Conservation (phyloP, 2,888 invertebrate species). For the Pharmacophagus antenor region DNA sequence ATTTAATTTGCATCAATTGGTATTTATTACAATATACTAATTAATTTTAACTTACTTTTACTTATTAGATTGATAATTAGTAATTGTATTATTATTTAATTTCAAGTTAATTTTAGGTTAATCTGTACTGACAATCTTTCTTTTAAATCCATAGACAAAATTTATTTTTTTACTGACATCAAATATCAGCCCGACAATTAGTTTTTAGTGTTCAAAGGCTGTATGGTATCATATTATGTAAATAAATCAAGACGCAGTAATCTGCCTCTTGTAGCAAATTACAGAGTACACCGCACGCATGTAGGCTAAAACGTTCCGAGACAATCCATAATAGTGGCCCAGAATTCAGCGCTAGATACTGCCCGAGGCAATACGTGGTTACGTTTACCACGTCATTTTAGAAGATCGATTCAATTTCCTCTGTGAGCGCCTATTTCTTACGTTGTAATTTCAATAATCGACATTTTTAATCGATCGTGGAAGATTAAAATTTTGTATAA, state of each 20-base stretch:
- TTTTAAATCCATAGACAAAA: too few relatives aligned
- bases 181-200: not conserved
- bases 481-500: not conserved
- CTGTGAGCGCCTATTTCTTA: not conserved
- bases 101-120: too few relatives aligned
- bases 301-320: constrained; percentile 62
- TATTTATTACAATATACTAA: too few relatives aligned
- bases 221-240: constrained; percentile 61
- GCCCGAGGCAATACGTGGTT: constrained; percentile 46
- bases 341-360: constrained; percentile 50
- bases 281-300: constrained; percentile 59
- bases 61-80: too few relatives aligned
- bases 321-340: constrained; percentile 72
- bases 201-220: not conserved
- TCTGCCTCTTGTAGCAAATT: constrained; percentile 66
- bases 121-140: too few relatives aligned
- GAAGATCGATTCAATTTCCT: constrained; percentile 7
- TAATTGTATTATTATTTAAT: too few relatives aligned
- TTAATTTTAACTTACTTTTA: too few relatives aligned
- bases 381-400: constrained; percentile 24
- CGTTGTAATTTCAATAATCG: not conserved
- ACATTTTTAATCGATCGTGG: not conserved
- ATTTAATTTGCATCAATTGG: too few relatives aligned
- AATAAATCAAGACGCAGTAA: constrained; percentile 68
- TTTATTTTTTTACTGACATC: not conserved